phyloP scores from a whole-genome alignment of 2,888 invertebrate genomes.

The Geotrupes spiniger region DNA sequence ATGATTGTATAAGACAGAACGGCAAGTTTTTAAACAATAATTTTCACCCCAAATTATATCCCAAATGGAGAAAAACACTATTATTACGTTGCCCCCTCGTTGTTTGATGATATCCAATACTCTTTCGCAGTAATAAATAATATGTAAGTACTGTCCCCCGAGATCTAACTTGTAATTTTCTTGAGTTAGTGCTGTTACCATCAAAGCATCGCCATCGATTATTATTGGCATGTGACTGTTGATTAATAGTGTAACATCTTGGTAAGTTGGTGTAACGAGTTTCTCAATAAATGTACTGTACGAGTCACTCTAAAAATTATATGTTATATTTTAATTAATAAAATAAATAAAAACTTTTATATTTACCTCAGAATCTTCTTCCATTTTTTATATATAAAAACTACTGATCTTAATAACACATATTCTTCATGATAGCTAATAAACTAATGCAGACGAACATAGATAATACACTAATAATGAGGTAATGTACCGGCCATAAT shows the following conservation, averaged over 20 bases:
- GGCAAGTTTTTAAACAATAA: constrained; percentile 10
- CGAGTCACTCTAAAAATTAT: too few relatives aligned
- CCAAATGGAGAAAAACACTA: constrained; percentile 17
- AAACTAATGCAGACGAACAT: too few relatives aligned
- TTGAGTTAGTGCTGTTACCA: constrained; percentile 15
- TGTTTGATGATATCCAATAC: constrained; percentile 12
- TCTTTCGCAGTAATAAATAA: constrained; percentile 18
- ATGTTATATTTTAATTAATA: too few relatives aligned
- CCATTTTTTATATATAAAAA: too few relatives aligned
- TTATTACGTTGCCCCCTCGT: constrained; percentile 17
- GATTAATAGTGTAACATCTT: constrained; percentile 17
- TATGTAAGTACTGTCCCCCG: constrained; percentile 17
- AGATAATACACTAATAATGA: too few relatives aligned
- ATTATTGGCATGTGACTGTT: constrained; percentile 19
- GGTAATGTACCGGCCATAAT: too few relatives aligned
- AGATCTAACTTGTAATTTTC: constrained; percentile 9
- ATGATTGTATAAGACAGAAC: constrained; percentile 13
- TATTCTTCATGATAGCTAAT: too few relatives aligned
- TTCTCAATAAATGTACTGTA: too few relatives aligned
- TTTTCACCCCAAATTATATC: constrained; percentile 11
- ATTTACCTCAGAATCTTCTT: too few relatives aligned
- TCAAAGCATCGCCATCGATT: constrained; percentile 18
- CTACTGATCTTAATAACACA: too few relatives aligned
- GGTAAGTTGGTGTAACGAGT: constrained; percentile 4
- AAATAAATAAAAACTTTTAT: too few relatives aligned